A percentile compares a stretch with the other conserved stretches of the same genome.
These are phyloP conservation scores for Tenthredo notha DNA, from an alignment of 2,888 invertebrate species.

Conservation along the genomic window DNA sequence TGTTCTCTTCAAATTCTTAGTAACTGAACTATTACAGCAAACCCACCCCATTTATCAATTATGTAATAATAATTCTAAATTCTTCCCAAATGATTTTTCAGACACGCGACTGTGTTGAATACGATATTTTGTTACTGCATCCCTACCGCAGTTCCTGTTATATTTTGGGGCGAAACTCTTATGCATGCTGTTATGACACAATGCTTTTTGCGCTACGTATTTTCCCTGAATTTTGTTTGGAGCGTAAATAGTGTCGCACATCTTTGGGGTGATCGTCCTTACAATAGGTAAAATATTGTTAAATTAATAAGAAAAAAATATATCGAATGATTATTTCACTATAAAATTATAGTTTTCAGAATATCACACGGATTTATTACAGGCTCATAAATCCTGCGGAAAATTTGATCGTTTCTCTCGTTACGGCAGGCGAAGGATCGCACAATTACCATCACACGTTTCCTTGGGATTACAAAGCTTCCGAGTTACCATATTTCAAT, in stretches of 20 bases:
- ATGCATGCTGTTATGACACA: conserved; percentile 83
- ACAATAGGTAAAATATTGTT: conserved; percentile 82
- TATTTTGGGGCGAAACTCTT: conserved; percentile 84
- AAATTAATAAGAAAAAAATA: background rate
- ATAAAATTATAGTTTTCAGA: background rate
- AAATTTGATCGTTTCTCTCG: conserved; percentile 84
- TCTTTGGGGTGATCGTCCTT: conserved; percentile 85
- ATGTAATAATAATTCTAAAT: background rate
- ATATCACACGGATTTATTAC: conserved; percentile 53
- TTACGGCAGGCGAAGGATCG: conserved; percentile 91
- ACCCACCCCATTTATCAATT: background rate
- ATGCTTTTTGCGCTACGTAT: conserved; percentile 84
- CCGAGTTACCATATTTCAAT: background rate
- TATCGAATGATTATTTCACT: background rate
- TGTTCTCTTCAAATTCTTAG: too few relatives aligned
- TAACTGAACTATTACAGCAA: too few relatives aligned
- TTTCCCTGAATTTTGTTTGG: conserved; percentile 90
- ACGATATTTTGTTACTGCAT: conserved; percentile 81
- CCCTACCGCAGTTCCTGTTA: conserved; percentile 84
- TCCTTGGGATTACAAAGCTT: conserved; percentile 31
- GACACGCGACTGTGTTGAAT: conserved; percentile 84
- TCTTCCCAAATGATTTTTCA: conserved; percentile 76
- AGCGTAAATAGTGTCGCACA: conserved; percentile 92
- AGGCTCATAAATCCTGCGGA: conserved; percentile 88
- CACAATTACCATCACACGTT: conserved; percentile 77